phyloP scores from a whole-genome alignment of 2,113 vertebrate species.

The Megalops atlanticus region DNA sequence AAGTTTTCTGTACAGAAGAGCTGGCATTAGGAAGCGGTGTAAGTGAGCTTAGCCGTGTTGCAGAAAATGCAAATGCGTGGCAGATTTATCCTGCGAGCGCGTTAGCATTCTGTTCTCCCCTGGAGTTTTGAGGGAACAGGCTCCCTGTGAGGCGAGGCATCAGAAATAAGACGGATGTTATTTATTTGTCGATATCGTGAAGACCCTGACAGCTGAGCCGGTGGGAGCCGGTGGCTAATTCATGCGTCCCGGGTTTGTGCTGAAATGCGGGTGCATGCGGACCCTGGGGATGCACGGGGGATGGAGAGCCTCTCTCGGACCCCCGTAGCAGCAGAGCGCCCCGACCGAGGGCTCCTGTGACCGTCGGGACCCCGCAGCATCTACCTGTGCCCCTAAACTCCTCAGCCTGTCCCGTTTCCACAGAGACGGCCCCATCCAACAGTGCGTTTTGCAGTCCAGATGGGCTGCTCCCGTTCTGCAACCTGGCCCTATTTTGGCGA shows the following conservation, averaged over 20 bases:
- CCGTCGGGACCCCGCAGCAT: too few relatives aligned
- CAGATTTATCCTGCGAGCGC: not conserved
- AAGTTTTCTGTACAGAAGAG: too few relatives aligned
- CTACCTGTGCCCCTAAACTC: too few relatives aligned
- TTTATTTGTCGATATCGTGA: not conserved
- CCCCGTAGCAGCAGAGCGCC: too few relatives aligned
- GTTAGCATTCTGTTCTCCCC: not conserved
- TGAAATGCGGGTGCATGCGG: not conserved
- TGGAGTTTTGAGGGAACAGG: not conserved
- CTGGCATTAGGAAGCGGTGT: not conserved
- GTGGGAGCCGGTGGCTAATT: not conserved
- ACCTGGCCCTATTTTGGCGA: too few relatives aligned
- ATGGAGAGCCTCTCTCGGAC: not conserved
- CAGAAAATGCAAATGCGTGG: conserved; percentile 3
- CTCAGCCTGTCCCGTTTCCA: too few relatives aligned
- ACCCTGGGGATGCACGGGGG: not conserved
- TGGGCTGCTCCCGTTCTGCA: too few relatives aligned
- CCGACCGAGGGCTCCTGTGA: too few relatives aligned
- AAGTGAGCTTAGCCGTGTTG: not conserved
- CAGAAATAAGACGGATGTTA: not conserved
- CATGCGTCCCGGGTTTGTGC: not conserved
- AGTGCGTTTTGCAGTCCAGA: too few relatives aligned
- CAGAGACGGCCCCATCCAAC: too few relatives aligned
- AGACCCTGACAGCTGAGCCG: not conserved
- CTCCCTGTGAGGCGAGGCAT: not conserved